Evolutionary conservation across 2,888 invertebrate genomes (phyloP).

Genomic region (Agonopterix arenella): DNA sequence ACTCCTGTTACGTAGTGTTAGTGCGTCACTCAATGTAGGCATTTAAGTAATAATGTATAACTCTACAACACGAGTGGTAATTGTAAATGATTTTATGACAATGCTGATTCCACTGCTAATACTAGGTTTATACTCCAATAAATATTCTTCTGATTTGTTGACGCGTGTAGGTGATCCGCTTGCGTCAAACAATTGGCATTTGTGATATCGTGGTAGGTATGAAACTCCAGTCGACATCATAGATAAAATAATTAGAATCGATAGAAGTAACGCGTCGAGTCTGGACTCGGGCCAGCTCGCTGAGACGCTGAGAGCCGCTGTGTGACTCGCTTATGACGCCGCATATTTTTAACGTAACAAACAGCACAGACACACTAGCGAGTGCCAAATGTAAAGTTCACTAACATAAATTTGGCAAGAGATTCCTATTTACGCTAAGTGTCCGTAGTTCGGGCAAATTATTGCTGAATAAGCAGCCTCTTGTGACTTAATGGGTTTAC

Average conservation of each 20-base stretch:
- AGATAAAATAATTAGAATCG: no score
- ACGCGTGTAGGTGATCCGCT: conserved; percentile 19
- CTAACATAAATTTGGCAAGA: conserved; percentile 73
- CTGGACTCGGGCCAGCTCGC: conserved; percentile 61
- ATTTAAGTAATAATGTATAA: conserved; percentile 9
- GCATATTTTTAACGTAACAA: conserved; percentile 74
- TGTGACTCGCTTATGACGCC: conserved; percentile 71
- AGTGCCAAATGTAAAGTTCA: conserved; percentile 75
- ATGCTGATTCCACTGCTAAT: not conserved
- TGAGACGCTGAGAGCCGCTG: conserved; percentile 44
- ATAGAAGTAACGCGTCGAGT: conserved; percentile 22
- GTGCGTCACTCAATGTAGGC: conserved; percentile 33
- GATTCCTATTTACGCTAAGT: conserved; percentile 57
- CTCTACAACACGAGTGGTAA: conserved; percentile 6
- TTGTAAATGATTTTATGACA: conserved; percentile 24
- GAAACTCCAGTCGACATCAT: no score
- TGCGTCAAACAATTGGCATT: not conserved
- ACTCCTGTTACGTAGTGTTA: conserved; percentile 30
- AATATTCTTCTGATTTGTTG: conserved; percentile 15
- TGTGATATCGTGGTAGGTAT: no score
- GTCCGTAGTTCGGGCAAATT: conserved; percentile 32
- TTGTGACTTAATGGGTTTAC: no score
- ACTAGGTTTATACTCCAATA: conserved; percentile 1
- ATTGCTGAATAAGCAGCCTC: not conserved
- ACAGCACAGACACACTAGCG: conserved; percentile 59